Percentiles rank a stretch among this genome's conserved stretches.
Conservation (phyloP, 2,888 invertebrate species). For the Hirtodrosophila cameraria region DNA sequence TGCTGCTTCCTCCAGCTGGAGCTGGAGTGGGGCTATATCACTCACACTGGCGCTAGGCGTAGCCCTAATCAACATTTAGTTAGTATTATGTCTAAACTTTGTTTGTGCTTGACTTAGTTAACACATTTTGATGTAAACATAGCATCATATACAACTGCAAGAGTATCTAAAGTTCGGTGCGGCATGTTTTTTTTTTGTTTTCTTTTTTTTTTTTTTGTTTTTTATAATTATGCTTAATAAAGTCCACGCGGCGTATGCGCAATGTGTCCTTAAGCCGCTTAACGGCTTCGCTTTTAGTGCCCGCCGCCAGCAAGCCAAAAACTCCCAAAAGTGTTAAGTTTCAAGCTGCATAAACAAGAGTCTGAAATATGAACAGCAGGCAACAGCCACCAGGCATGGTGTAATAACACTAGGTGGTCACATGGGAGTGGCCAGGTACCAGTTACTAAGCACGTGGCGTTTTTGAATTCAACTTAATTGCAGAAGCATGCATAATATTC, state of each 20-base stretch:
- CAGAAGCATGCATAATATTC: too few relatives aligned
- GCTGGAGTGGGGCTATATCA: background rate
- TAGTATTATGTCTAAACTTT: background rate
- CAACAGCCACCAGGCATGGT: background rate
- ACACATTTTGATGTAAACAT: background rate
- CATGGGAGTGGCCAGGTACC: slow-evolving; percentile 5
- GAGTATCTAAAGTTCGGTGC: slow-evolving; percentile 11
- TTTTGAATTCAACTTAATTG: too few relatives aligned
- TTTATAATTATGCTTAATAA: slow-evolving; percentile 70
- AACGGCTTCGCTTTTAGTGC: slow-evolving; percentile 57
- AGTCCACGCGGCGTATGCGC: slow-evolving; percentile 51
- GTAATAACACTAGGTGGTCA: too few relatives aligned
- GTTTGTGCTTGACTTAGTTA: background rate
- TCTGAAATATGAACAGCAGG: slow-evolving; percentile 55
- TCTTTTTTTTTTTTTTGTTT: slow-evolving; percentile 7
- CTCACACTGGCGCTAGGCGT: slow-evolving; percentile 1
- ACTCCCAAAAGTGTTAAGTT: slow-evolving; percentile 61
- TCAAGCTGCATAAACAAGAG: slow-evolving; percentile 69
- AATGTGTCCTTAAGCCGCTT: slow-evolving; percentile 63
- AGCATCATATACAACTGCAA: background rate
- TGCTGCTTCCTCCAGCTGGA: background rate
- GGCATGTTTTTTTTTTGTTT: background rate
- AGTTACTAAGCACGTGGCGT: background rate
- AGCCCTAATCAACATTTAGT: background rate
- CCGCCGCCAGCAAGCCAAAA: slow-evolving; percentile 27